Conservation (phyloP, 2,113 vertebrate genomes). For the Leptodactylus fuscus region DNA sequence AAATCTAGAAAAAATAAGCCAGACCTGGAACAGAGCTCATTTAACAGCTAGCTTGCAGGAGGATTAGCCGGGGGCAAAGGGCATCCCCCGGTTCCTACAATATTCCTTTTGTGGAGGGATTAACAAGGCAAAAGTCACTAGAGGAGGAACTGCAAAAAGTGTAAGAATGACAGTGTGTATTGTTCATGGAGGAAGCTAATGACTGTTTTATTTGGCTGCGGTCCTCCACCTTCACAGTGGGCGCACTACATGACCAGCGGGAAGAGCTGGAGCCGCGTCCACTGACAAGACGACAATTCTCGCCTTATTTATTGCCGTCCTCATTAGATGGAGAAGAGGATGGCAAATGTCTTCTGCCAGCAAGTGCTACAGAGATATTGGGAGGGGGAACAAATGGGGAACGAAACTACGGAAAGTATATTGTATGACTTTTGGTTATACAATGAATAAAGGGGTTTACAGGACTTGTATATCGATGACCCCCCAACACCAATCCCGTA, state of each 20-base stretch:
- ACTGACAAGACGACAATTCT: background rate
- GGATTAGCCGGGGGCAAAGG: slow-evolving; percentile 76
- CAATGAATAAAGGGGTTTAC: too few species aligned
- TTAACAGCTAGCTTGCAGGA: slow-evolving; percentile 73
- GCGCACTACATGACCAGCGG: background rate
- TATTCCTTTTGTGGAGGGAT: slow-evolving; percentile 56
- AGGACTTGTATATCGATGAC: too few species aligned
- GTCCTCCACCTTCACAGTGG: background rate
- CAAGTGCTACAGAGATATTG: too few species aligned
- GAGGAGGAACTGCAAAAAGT: slow-evolving; percentile 49
- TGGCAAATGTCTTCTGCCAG: too few species aligned
- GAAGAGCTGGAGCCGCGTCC: background rate
- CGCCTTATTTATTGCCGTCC: background rate
- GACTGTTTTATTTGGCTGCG: slow-evolving; percentile 24
- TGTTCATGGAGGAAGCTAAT: slow-evolving; percentile 25
- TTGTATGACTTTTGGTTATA: too few species aligned
- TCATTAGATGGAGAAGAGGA: background rate
- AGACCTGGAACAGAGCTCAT: slow-evolving; percentile 73
- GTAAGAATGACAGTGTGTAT: slow-evolving; percentile 24
- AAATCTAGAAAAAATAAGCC: slow-evolving; percentile 65
- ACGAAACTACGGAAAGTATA: too few species aligned
- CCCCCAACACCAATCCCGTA: too few species aligned
- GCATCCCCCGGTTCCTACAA: slow-evolving; percentile 72
- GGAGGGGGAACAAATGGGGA: too few species aligned
- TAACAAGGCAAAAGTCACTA: slow-evolving; percentile 62